Conservation (phyloP, 2,888 invertebrate species). For the Acanthococcus lagerstroemiae region DNA sequence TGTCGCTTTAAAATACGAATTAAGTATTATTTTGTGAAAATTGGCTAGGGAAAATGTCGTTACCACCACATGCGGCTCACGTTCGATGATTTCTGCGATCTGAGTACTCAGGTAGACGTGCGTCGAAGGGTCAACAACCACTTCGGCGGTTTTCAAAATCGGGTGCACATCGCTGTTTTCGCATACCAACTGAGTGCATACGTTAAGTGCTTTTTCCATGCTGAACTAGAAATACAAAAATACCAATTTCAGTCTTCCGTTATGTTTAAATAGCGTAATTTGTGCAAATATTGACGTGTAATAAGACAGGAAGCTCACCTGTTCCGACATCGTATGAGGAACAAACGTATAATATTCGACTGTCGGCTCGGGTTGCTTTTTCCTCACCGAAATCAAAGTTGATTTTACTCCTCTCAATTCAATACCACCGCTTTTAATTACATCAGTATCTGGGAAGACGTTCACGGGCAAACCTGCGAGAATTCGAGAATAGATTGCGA, state of each 20-base stretch:
- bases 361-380: conserved; percentile 67
- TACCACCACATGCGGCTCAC: not conserved
- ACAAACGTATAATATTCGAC: conserved; percentile 74
- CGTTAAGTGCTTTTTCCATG: conserved; percentile 6
- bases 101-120: not conserved
- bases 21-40: no score
- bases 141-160: conserved; percentile 24
- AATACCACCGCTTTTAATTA: conserved; percentile 70
- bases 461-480: conserved; percentile 42
- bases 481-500: no score
- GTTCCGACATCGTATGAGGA: conserved; percentile 55
- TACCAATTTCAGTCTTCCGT: no score
- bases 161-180: conserved; percentile 10
- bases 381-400: conserved; percentile 72
- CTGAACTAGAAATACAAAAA: not conserved
- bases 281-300: no score
- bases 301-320: conserved; percentile 33
- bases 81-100: not conserved
- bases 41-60: no score
- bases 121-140: not conserved
- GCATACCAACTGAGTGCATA: conserved; percentile 27
- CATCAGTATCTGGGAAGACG: conserved; percentile 59
- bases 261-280: no score
- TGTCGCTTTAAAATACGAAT: no score
- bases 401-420: conserved; percentile 84